These are phyloP conservation scores for Phoebastria nigripes DNA, from an alignment of 2,797 vertebrate genomes.

Conservation along the genomic window DNA sequence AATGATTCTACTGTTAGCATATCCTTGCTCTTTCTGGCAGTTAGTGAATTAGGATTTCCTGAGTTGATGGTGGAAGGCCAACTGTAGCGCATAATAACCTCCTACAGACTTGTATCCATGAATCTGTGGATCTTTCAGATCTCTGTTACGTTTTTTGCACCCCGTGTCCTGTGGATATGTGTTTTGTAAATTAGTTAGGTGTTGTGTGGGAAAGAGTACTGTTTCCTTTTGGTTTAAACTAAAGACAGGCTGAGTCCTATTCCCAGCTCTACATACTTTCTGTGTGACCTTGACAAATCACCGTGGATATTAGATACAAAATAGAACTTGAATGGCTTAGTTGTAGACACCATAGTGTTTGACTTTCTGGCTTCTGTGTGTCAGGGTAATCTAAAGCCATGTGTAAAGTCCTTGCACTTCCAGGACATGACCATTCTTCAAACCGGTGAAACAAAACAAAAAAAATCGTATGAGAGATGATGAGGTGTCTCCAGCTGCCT, in stretches of 20 bases:
- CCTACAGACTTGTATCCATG: background rate
- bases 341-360: background rate
- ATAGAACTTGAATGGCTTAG: background rate
- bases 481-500: background rate
- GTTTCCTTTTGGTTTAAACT: background rate
- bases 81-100: background rate
- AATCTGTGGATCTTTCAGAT: background rate
- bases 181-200: background rate
- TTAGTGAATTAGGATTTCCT: background rate
- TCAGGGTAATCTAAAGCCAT: background rate
- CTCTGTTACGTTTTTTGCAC: background rate
- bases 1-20: background rate
- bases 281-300: background rate
- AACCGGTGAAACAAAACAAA: background rate
- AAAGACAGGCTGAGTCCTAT: background rate
- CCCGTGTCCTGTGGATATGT: background rate
- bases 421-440: background rate
- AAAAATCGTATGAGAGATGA: background rate
- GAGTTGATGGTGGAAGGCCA: background rate
- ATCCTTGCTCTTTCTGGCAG: background rate
- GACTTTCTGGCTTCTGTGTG: background rate
- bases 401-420: background rate
- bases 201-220: background rate
- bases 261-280: background rate
- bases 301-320: background rate